These are phyloP conservation scores for Phoeniculus purpureus DNA, from an alignment of 2,797 vertebrate genomes.

Conservation along the genomic window DNA sequence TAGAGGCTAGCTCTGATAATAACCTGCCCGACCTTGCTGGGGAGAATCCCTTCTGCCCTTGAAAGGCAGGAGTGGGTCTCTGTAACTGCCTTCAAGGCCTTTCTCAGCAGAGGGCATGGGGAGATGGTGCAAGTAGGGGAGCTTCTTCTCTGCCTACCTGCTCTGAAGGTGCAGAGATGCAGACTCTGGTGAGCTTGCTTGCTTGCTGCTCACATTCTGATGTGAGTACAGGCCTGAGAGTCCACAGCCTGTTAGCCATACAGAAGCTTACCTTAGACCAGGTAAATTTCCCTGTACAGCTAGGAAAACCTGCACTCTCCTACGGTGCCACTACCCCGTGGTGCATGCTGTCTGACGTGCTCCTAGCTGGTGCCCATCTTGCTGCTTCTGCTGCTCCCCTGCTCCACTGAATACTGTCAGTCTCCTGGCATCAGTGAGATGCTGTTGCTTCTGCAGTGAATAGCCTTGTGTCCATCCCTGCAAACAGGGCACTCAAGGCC, in stretches of 20 bases:
- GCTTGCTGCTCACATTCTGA: background rate
- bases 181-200: background rate
- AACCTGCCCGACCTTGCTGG: constrained; percentile 41
- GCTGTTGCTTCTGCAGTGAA: background rate
- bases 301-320: background rate
- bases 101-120: background rate
- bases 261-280: background rate
- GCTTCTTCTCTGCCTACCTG: background rate
- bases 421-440: background rate
- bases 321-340: background rate
- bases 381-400: background rate
- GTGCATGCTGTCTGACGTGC: background rate
- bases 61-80: background rate
- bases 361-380: background rate
- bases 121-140: background rate
- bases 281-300: background rate
- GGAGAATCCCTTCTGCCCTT: constrained; percentile 47
- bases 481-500: background rate
- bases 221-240: background rate
- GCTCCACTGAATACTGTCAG: background rate
- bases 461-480: background rate
- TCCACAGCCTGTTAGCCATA: background rate
- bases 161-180: background rate
- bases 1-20: background rate
- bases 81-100: background rate